phyloP scores from a whole-genome alignment of 2,888 invertebrate species.

The Troilus luridus region DNA sequence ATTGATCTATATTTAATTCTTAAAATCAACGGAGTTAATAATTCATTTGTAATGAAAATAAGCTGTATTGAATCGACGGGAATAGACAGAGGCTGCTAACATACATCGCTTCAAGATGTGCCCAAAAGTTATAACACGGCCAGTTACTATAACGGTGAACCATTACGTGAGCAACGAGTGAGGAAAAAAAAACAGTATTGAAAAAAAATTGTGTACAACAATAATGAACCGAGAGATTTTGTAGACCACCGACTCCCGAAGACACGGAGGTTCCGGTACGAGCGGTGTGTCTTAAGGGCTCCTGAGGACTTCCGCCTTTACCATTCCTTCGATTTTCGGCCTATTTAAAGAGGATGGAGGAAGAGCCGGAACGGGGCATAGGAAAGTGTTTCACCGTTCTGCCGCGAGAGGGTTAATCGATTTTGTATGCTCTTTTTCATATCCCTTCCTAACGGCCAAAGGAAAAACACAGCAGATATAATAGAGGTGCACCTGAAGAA shows the following conservation, averaged over 20 bases:
- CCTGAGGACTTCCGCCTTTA: background rate
- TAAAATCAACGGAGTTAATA: background rate
- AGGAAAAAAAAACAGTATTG: background rate
- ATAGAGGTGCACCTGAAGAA: conserved; percentile 49
- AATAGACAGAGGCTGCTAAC: background rate
- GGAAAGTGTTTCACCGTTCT: conserved; percentile 54
- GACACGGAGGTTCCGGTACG: background rate
- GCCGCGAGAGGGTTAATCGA: conserved; percentile 49
- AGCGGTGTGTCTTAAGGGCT: background rate
- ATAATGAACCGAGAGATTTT: background rate
- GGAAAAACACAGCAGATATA: conserved; percentile 30
- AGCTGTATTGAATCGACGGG: background rate
- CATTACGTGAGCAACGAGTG: background rate
- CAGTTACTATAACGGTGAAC: conserved; percentile 40
- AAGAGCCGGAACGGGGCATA: conserved; percentile 35
- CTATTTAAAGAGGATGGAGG: background rate
- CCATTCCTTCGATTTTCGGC: conserved; percentile 16
- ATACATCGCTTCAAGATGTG: conserved; percentile 36
- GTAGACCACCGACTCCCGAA: background rate
- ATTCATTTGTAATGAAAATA: background rate
- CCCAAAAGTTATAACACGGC: conserved; percentile 20
- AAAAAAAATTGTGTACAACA: background rate
- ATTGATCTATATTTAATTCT: background rate
- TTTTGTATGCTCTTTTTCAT: conserved; percentile 57
- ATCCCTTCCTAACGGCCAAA: conserved; percentile 46